Base-by-base conservation (phyloP, 2,797 vertebrate genomes). In the Aythya fuligula region DNA sequence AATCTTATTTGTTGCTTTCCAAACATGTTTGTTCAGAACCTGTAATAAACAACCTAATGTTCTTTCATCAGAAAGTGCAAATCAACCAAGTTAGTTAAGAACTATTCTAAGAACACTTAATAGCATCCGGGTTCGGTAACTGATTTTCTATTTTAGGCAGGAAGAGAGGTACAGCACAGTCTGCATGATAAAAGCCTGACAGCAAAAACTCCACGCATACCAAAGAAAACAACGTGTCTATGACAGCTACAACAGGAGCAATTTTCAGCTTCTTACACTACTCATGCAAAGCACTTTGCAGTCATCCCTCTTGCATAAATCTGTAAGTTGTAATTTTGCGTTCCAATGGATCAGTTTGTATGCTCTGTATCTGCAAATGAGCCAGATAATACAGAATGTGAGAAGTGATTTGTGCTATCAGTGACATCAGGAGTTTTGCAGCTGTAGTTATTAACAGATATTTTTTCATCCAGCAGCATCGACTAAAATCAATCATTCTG, bases 401-500 rank as follows among this genome's bases (percentile, higher is more conserved):
- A 96, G 97, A 96, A 97, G 97, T 96, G 97, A 97, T 98, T 95
- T 95, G 97, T 97, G 96, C 94, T 97, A 97, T 97, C 97, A 96
- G 96, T 97, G 97, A 96, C 97, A 98, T 98, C 96, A 94, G 96
- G 97, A 97, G 94, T 92, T 97, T 97, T 97, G 96, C 95, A 97
- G 94, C 94, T 96, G 91, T 92, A 96, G 96, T 98, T 98, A 98
- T 98, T 98, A 98, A 97, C 97, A 98, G 98, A 97, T 98, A 97
- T 97, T 97, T 98, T 98, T 98, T 98, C 97, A 98, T 92, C 96
- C 92, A 94, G 92, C 95, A 97, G 93, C 94, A 97, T 85, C 93
- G 94, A 97, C 96, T 95, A 97, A 98, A 98, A 98, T 98, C 98
- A 98, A 98, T 98, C 98, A 98, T 96, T 97, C 94, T 97, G 97